Conservation (phyloP, 2,113 vertebrate genomes). For the Danio rerio region DNA sequence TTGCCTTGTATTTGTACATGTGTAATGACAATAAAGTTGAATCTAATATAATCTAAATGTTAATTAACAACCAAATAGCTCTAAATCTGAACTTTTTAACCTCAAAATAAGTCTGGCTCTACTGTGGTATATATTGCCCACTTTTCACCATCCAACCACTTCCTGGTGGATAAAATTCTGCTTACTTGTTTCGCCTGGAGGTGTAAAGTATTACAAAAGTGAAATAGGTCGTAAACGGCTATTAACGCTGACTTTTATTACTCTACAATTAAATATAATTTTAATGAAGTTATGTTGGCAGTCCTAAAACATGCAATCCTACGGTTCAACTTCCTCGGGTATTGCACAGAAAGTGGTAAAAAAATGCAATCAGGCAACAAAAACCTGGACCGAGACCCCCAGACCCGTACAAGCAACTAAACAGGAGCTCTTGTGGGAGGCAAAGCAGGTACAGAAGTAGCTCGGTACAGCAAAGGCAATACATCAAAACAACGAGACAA, state of each 20-base stretch:
- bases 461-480: slow-evolving; percentile 48
- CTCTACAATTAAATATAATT: not conserved
- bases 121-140: no score
- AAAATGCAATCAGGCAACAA: slow-evolving; percentile 7
- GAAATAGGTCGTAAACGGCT: not conserved
- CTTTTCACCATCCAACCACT: not conserved
- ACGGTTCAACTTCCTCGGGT: not conserved
- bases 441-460: slow-evolving; percentile 31
- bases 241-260: not conserved
- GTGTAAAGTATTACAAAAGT: not conserved
- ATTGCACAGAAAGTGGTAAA: not conserved
- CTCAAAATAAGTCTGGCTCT: not conserved
- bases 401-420: slow-evolving; percentile 44
- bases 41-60: no score
- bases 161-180: not conserved
- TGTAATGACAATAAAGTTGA: no score
- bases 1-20: no score
- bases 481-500: slow-evolving; percentile 58
- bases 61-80: not conserved
- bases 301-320: not conserved
- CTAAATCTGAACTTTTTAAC: no score
- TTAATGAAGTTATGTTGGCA: not conserved
- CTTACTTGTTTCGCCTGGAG: not conserved
- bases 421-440: slow-evolving; percentile 35
- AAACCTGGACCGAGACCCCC: slow-evolving; percentile 26